Evolutionary conservation across 2,888 invertebrate genomes (phyloP).

Genomic region (Pinctada fucata): DNA sequence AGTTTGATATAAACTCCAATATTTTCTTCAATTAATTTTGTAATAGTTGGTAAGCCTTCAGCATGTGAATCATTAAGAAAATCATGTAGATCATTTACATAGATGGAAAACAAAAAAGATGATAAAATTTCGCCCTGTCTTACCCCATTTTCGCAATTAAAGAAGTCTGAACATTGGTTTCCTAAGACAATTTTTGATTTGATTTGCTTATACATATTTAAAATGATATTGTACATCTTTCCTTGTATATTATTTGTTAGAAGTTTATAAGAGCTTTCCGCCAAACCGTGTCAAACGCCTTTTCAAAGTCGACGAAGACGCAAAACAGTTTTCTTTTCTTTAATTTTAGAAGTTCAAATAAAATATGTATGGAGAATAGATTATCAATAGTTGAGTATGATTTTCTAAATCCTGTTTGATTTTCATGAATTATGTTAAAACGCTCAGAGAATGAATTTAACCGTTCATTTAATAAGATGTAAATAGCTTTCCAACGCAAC

Average conservation of each 20-base stretch:
- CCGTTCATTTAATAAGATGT: not conserved
- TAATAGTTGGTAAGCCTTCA: no score
- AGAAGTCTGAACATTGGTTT: slow-evolving; percentile 21
- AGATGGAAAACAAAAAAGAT: no score
- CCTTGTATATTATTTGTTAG: slow-evolving; percentile 31
- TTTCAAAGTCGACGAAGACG: slow-evolving; percentile 39
- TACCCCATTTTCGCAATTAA: slow-evolving; percentile 29
- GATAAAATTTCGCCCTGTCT: slow-evolving; percentile 42
- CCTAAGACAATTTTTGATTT: slow-evolving; percentile 29
- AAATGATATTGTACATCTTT: slow-evolving; percentile 30
- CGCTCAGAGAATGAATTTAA: not conserved
- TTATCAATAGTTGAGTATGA: no score
- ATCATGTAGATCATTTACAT: slow-evolving; percentile 28
- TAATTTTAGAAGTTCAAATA: slow-evolving; percentile 26
- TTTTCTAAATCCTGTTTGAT: slow-evolving; percentile 35
- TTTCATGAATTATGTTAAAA: not conserved
- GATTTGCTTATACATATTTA: slow-evolving; percentile 31
- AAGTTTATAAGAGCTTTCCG: slow-evolving; percentile 31
- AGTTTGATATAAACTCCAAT: slow-evolving; percentile 6
- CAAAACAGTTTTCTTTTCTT: slow-evolving; percentile 23
- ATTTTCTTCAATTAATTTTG: not conserved
- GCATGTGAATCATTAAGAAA: no score
- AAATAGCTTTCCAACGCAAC: slow-evolving; percentile 19
- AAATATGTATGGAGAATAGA: slow-evolving; percentile 34
- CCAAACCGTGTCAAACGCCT: slow-evolving; percentile 38